Base-by-base conservation (phyloP, 2,888 invertebrate species). In the Phyto melanocephala region DNA sequence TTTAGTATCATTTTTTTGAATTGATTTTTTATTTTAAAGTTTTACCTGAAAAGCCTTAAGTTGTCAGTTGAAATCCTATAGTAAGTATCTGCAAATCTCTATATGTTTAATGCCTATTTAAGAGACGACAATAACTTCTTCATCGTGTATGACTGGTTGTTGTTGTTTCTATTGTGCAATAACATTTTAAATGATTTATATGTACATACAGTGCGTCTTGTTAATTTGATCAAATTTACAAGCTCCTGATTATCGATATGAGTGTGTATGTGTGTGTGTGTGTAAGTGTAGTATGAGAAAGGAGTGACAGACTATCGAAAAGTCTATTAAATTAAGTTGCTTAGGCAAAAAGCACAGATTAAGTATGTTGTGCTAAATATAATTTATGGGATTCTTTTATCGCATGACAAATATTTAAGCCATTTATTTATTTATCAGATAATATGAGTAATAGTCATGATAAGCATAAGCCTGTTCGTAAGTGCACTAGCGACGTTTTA, bases 221-320 rank as follows among this genome's bases (percentile, higher is more conserved):
- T 75, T 65, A 58, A 76, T 67, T 67, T 58, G 37, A 58, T 67
- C 45, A 50, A 58, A 76, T 58, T 75, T 65, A 65, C 56, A 75
- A 52, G 37, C 52, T 40, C 50, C 40, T 62, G 40, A 24, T 40
- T 50, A 47, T 11, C 3, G 17, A 5, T 17, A 33, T n/a, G n/a
- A n/a, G n/a, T n/a, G n/a, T n/a, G n/a, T n/a, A n/a, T n/a, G n/a
- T n/a, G n/a, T n/a, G n/a, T n/a, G n/a, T n/a, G n/a, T n/a, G n/a
- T n/a, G n/a, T n/a, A n/a, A n/a, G n/a, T n/a, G 40, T 17, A 42
- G 70, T 4, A 6, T 33, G 42, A 56, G 20, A 10, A 47, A 6
- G 17, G 13, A 42, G 45, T 33, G 10, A 67, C 13, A 52, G 1
- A 37, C 28, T 20, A 11, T 33, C 13, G 40, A 28, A 17, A 62